Base-by-base conservation (phyloP, 2,888 invertebrate species). In the Caenorhabditis sp. region DNA sequence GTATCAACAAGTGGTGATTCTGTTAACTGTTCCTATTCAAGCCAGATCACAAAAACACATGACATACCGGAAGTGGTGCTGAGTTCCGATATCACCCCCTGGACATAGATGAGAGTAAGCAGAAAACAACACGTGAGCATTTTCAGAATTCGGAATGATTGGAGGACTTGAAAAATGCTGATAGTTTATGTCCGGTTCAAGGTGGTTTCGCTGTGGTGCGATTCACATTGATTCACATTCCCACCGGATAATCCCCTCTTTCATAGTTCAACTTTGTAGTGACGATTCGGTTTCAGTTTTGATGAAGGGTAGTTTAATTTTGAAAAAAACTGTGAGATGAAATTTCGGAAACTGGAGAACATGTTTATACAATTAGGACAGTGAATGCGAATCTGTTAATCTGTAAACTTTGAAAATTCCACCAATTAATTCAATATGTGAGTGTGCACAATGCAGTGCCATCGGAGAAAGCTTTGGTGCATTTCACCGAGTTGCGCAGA, bases 401-500 rank as follows among this genome's bases (percentile, higher is more conserved):
- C 32, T 4, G 5, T 32, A 32, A 32, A 32, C 32, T 18, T 15
- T 1, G 2, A 32, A 18, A 56, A 32, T 35, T 32, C 13, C 56
- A 18, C 9, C 3, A 56, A 40, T 60, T 40, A 60, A 60, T 37
- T 9, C 60, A 35, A 60, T 60, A 40, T 53, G 53, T 24, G 22
- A 37, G 24, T 60, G 18, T 32, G 56, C 56, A n/a, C 24, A 56
- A 32, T 28, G 50, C 32, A 60, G 60, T 32, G 51, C 71, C 69
- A 69, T 47, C 47, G 47, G n/a, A 20, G 35, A 18, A 20, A 56
- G 56, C 56, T 56, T 56, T 40, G 40, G 74, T 58, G 50, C 65
- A 58, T 65, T 74, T 74, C 26, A 37, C 64, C 56, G 47, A 47
- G 67, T 67, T 35, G 37, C 72, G 72, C 64, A 72, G 72, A 72